Percentiles rank a stretch among this genome's conserved stretches.
phyloP scores from a whole-genome alignment of 2,113 vertebrate genomes.

The Speoplatyrhinus poulsoni region DNA sequence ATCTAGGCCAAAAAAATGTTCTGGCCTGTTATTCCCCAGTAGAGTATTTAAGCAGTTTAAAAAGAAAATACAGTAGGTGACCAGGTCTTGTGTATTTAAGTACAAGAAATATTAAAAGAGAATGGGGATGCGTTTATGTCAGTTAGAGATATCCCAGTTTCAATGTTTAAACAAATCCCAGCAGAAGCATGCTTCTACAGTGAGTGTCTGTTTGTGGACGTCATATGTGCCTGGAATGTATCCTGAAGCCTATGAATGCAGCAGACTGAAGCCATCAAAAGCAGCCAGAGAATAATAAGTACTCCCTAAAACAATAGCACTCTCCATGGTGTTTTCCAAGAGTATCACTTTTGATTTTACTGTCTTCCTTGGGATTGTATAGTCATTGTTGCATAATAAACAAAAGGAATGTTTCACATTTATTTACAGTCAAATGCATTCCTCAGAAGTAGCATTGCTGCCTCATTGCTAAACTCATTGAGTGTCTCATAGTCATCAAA shows the following conservation, averaged over 20 bases:
- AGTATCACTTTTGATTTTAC: neutral
- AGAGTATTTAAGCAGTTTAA: neutral
- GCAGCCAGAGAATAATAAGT: constrained; percentile 34
- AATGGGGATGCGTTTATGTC: constrained; percentile 2
- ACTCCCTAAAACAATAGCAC: constrained; percentile 47
- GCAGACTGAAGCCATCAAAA: constrained; percentile 51
- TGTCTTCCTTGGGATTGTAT: neutral
- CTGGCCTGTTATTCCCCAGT: too few species aligned
- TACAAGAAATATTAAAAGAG: neutral
- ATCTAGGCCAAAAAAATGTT: too few species aligned
- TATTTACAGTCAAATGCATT: too few species aligned
- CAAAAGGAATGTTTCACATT: too few species aligned
- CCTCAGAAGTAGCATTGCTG: too few species aligned
- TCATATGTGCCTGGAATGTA: constrained; percentile 54
- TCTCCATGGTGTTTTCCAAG: constrained; percentile 19
- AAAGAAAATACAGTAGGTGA: neutral
- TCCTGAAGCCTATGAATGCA: constrained; percentile 41
- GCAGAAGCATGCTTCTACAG: constrained; percentile 30
- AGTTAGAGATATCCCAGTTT: constrained; percentile 30
- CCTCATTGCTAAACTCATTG: too few species aligned
- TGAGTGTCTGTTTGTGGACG: constrained; percentile 35
- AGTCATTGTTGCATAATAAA: too few species aligned
- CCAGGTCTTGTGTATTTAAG: neutral
- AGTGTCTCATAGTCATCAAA: too few species aligned
- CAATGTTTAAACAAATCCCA: constrained; percentile 27